These are phyloP conservation scores for Megaustenia siamemsis DNA, from an alignment of 2,888 invertebrate species.

Conservation along the genomic window DNA sequence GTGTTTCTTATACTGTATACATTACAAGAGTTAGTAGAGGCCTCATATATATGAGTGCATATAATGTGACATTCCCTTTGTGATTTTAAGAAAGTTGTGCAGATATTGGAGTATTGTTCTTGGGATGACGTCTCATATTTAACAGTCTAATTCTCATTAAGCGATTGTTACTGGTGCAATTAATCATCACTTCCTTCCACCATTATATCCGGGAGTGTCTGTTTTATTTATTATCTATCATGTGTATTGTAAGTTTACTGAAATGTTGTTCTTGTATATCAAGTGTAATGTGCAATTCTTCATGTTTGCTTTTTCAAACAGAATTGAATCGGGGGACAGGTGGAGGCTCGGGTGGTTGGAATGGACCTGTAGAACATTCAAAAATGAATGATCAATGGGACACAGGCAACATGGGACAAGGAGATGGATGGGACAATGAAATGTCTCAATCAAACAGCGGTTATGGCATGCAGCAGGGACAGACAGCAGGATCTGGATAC, in stretches of 20 bases:
- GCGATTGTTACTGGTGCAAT: too few species aligned
- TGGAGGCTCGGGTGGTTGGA: slow-evolving; percentile 55
- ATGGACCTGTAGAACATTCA: slow-evolving; percentile 51
- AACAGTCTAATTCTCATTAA: too few species aligned
- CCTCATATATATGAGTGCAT: too few species aligned
- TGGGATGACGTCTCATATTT: too few species aligned
- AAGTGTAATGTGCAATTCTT: not conserved
- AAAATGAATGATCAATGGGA: slow-evolving; percentile 57
- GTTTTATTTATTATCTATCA: too few species aligned
- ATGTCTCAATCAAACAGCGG: slow-evolving; percentile 45
- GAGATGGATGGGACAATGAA: slow-evolving; percentile 56
- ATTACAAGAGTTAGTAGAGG: not conserved
- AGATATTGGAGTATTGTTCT: too few species aligned
- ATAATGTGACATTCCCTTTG: too few species aligned
- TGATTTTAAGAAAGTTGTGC: too few species aligned
- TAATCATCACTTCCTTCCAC: too few species aligned
- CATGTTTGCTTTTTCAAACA: slow-evolving; percentile 1
- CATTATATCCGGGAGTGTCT: too few species aligned
- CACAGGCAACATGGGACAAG: slow-evolving; percentile 52
- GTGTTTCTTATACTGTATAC: not conserved
- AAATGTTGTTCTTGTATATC: not conserved
- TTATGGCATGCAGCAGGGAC: slow-evolving; percentile 46
- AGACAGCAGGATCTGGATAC: slow-evolving; percentile 44
- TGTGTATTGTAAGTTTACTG: too few species aligned
- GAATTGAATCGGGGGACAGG: slow-evolving; percentile 43